A percentile compares a stretch with the other conserved stretches of the same genome.
These are phyloP conservation scores for Sarcophaga rosellei DNA, from an alignment of 2,888 invertebrate species.

Conservation along the genomic window DNA sequence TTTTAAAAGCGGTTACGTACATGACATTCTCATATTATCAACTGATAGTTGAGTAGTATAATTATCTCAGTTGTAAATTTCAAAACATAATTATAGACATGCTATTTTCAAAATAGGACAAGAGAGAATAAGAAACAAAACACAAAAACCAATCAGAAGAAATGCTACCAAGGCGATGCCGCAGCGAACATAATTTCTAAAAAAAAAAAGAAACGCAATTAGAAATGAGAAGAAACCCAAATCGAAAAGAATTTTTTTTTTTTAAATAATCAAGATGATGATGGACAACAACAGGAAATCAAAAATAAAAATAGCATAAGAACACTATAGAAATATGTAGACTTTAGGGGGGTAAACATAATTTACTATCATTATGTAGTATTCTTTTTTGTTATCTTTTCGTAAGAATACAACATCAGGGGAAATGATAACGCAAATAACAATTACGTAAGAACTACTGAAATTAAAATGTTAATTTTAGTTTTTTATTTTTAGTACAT, in stretches of 20 bases:
- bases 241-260: background rate
- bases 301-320: background rate
- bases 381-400: slow-evolving; percentile 21
- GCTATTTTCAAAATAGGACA: background rate
- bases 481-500: background rate
- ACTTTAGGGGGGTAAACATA: background rate
- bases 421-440: background rate
- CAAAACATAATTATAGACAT: slow-evolving; percentile 19
- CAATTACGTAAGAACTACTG: background rate
- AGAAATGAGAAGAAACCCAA: background rate
- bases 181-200: background rate
- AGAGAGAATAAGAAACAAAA: background rate
- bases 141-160: too few relatives aligned
- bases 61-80: background rate
- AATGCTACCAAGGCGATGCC: too few relatives aligned
- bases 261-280: background rate
- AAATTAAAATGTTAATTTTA: background rate
- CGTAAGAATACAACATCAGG: background rate
- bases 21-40: background rate
- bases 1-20: too few relatives aligned
- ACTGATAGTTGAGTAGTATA: background rate
- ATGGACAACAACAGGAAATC: slow-evolving; percentile 1
- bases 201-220: background rate
- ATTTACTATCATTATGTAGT: background rate
- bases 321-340: too few relatives aligned